These are phyloP conservation scores for Drosophila pseudotalamancana DNA, from an alignment of 2,888 invertebrate genomes.

Conservation along the genomic window DNA sequence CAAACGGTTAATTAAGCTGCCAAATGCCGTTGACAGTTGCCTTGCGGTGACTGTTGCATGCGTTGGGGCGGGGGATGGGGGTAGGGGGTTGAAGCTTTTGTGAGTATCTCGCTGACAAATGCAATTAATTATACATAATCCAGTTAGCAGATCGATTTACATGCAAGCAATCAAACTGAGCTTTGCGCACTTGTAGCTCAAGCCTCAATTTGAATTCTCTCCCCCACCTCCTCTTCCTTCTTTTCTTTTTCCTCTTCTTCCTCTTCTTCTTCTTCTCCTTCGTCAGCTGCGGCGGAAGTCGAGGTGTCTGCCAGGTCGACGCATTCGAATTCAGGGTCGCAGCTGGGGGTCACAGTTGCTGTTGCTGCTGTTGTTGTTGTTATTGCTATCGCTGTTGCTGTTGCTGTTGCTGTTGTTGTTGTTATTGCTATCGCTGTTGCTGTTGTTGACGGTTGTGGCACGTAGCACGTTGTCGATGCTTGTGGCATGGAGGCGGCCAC, in stretches of 20 bases:
- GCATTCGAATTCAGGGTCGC: conserved; percentile 36
- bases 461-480: neutral
- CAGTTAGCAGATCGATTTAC: conserved; percentile 75
- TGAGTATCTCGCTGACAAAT: conserved; percentile 34
- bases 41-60: conserved; percentile 31
- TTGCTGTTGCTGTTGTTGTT: conserved; percentile 6
- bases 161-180: conserved; percentile 40
- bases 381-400: too few species aligned
- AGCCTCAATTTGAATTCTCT: conserved; percentile 13
- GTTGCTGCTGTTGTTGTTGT: conserved; percentile 8
- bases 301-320: conserved; percentile 10
- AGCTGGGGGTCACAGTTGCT: conserved; percentile 19
- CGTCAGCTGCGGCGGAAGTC: conserved; percentile 26
- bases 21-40: conserved; percentile 62
- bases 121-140: conserved; percentile 73
- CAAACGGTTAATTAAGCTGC: conserved; percentile 58
- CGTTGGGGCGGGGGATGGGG: too few species aligned
- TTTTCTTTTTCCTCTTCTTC: neutral
- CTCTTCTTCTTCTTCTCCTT: neutral
- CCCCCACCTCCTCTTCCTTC: neutral
- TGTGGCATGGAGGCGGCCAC: neutral
- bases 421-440: too few species aligned
- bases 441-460: conserved; percentile 2
- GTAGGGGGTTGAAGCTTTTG: neutral
- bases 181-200: conserved; percentile 42